phyloP scores from a whole-genome alignment of 2,888 invertebrate species.

The Theretra japonica region DNA sequence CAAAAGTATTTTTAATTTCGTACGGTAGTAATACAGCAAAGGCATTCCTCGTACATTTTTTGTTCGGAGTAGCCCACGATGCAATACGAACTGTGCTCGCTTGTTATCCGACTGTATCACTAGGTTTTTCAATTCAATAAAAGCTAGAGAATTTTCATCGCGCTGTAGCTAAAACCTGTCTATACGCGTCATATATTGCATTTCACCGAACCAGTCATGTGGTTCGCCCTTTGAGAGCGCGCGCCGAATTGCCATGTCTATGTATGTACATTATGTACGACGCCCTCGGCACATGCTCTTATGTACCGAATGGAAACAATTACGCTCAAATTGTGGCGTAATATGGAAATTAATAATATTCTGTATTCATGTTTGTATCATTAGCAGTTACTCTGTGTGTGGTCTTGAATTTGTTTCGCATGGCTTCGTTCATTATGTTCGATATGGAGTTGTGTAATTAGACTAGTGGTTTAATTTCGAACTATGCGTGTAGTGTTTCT shows the following conservation, averaged over 20 bases:
- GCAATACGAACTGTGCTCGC: neutral
- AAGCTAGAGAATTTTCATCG: slow-evolving; percentile 18
- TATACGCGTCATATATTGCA: slow-evolving; percentile 21
- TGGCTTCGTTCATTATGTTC: slow-evolving; percentile 2
- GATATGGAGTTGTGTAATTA: neutral
- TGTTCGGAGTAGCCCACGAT: neutral
- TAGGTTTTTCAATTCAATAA: slow-evolving; percentile 30
- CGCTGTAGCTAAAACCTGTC: slow-evolving; percentile 4
- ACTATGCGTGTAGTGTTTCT: neutral
- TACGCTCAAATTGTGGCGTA: neutral
- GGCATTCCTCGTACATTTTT: neutral
- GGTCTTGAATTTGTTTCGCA: neutral
- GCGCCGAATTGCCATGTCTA: slow-evolving; percentile 13
- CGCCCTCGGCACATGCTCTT: neutral
- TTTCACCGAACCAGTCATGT: slow-evolving; percentile 21
- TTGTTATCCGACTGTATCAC: slow-evolving; percentile 1
- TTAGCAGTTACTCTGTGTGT: neutral
- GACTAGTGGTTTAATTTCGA: neutral
- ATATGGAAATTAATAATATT: slow-evolving; percentile 20
- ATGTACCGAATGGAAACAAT: slow-evolving; percentile 11
- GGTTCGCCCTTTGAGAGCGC: slow-evolving; percentile 26
- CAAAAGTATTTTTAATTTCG: slow-evolving; percentile 6
- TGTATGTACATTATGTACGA: slow-evolving; percentile 17
- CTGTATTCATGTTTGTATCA: neutral
- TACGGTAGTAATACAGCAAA: neutral